Evolutionary conservation across 2,797 vertebrate genomes (phyloP).

Genomic region (Salarias fasciatus): DNA sequence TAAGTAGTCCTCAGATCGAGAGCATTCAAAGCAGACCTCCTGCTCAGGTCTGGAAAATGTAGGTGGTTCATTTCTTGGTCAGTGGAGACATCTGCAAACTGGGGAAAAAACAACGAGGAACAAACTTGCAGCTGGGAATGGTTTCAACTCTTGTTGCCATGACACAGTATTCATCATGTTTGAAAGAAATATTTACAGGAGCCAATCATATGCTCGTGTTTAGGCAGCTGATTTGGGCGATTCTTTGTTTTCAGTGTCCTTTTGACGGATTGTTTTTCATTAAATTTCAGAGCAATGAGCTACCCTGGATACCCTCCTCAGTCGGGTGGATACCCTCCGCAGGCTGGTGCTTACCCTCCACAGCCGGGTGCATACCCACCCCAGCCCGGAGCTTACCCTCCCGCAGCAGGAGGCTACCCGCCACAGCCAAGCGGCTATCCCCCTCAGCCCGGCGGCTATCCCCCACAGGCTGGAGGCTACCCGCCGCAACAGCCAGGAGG

Average conservation of each 20-base stretch:
- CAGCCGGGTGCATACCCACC: constrained; percentile 70
- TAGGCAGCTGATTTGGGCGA: too few species aligned
- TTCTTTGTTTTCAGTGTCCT: not conserved
- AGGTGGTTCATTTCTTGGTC: constrained; percentile 2
- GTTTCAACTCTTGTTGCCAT: constrained; percentile 4
- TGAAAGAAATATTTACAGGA: not conserved
- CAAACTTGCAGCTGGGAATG: constrained; percentile 1
- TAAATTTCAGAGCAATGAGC: constrained; percentile 85
- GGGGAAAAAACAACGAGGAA: not conserved
- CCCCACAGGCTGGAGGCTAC: constrained; percentile 69
- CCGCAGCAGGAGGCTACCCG: constrained; percentile 66
- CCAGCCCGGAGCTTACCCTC: constrained; percentile 80
- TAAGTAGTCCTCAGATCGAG: too few species aligned
- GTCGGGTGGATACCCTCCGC: constrained; percentile 78
- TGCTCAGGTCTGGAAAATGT: not conserved
- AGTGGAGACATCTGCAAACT: not conserved
- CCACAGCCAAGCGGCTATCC: constrained; percentile 69
- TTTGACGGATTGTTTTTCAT: constrained; percentile 16
- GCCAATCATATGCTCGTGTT: too few species aligned
- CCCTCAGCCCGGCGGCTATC: constrained; percentile 69
- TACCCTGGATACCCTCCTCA: constrained; percentile 88
- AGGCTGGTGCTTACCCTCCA: constrained; percentile 68
- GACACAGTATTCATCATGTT: not conserved
- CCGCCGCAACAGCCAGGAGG: constrained; percentile 59
- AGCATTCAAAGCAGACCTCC: not conserved